Conservation (phyloP, 2,113 vertebrate species). For the Cheirogaleus medius region DNA sequence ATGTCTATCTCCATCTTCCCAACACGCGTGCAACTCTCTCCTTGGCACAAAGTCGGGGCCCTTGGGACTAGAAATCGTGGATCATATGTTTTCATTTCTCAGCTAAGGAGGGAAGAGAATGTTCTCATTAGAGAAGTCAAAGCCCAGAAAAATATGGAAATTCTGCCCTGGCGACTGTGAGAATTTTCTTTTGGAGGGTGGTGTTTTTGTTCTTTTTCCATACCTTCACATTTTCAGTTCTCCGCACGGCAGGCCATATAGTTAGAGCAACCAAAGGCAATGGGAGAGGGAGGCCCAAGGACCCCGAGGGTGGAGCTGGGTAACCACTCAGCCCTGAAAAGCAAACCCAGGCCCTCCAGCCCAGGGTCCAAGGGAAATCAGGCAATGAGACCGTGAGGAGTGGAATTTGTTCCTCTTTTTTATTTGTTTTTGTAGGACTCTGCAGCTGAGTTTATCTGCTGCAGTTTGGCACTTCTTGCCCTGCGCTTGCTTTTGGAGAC, state of each 20-base stretch:
- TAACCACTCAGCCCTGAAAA: background rate
- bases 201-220: background rate
- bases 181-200: slow-evolving; percentile 19
- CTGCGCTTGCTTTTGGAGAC: slow-evolving; percentile 33
- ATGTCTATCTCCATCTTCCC: background rate
- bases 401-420: background rate
- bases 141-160: slow-evolving; percentile 46
- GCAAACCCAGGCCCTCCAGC: background rate
- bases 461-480: background rate
- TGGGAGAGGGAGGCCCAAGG: background rate
- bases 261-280: background rate
- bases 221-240: background rate
- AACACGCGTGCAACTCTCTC: background rate
- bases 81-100: slow-evolving; percentile 33
- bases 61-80: background rate
- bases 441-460: slow-evolving; percentile 11
- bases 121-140: slow-evolving; percentile 36
- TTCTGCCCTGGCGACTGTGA: slow-evolving; percentile 11
- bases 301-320: background rate
- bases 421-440: slow-evolving; percentile 32
- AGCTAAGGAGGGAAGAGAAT: slow-evolving; percentile 49
- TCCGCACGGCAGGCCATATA: background rate
- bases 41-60: background rate
- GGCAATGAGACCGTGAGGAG: background rate
- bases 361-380: background rate